Percentiles rank a stretch among this genome's conserved stretches.
Evolutionary conservation across 2,888 invertebrate genomes (phyloP).

Genomic region (Zaprionus obscuricornis): DNA sequence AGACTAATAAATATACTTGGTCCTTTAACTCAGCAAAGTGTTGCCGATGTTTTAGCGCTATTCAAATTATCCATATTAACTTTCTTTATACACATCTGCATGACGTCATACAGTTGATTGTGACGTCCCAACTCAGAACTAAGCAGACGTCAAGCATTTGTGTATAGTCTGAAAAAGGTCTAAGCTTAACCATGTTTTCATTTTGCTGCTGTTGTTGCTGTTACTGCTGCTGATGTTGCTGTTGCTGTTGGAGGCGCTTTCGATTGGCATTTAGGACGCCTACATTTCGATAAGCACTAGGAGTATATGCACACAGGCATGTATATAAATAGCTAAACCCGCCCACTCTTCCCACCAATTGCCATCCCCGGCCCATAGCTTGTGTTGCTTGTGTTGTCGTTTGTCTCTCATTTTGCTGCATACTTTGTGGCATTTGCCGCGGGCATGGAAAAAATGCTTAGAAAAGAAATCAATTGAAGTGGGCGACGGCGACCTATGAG

Average conservation of each 20-base stretch:
- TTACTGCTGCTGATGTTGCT: slow-evolving; percentile 33
- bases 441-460: slow-evolving; percentile 1
- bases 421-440: slow-evolving; percentile 36
- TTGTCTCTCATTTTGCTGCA: slow-evolving; percentile 43
- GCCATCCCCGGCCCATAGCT: too few relatives aligned
- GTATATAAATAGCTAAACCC: slow-evolving; percentile 36
- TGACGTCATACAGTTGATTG: slow-evolving; percentile 54
- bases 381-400: slow-evolving; percentile 21
- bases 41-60: slow-evolving; percentile 42
- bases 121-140: slow-evolving; percentile 42
- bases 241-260: slow-evolving; percentile 10
- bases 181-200: slow-evolving; percentile 10
- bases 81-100: background rate
- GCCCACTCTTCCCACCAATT: background rate
- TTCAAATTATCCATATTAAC: background rate
- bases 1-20: slow-evolving; percentile 57
- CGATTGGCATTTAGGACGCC: slow-evolving; percentile 51
- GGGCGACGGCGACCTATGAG: slow-evolving; percentile 27
- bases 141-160: slow-evolving; percentile 13
- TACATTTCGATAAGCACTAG: slow-evolving; percentile 16
- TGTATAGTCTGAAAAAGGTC: background rate
- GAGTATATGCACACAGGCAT: background rate
- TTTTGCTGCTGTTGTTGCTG: background rate
- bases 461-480: slow-evolving; percentile 49
- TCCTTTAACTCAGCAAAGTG: slow-evolving; percentile 12